Evolutionary conservation across 2,113 vertebrate genomes (phyloP).

Genomic region (Heteronetta atricapilla): DNA sequence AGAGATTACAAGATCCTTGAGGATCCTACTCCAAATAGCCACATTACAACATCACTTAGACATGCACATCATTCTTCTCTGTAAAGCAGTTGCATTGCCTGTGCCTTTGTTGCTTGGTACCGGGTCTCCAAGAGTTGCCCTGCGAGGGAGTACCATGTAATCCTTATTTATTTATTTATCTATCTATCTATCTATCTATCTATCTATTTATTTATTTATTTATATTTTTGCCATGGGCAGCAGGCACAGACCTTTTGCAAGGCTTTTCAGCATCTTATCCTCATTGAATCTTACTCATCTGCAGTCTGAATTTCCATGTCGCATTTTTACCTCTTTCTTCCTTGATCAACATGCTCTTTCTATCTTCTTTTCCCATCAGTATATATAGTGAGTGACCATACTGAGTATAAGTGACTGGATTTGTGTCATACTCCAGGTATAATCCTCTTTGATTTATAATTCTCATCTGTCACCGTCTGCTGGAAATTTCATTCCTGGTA

Average conservation of each 20-base stretch:
- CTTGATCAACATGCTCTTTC: neutral
- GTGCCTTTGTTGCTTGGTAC: neutral
- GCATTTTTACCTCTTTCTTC: neutral
- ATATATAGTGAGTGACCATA: neutral
- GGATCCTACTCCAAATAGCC: neutral
- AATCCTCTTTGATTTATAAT: neutral
- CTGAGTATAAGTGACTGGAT: neutral
- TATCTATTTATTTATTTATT: neutral
- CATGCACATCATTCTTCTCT: neutral
- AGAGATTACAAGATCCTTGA: neutral
- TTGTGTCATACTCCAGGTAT: neutral
- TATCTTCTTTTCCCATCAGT: neutral
- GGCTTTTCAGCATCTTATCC: neutral
- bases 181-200: too few relatives aligned
- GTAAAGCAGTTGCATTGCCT: neutral
- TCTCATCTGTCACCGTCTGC: neutral
- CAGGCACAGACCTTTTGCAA: neutral
- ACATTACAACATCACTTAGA: neutral
- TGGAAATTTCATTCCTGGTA: constrained; percentile 3
- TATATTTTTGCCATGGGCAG: neutral
- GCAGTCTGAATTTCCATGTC: neutral
- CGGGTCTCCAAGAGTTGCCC: neutral
- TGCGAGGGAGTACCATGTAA: neutral
- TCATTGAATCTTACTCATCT: neutral
- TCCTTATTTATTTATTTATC: neutral